Evolutionary conservation across 2,888 invertebrate species (phyloP).

Genomic region (Drosophila quinaria): DNA sequence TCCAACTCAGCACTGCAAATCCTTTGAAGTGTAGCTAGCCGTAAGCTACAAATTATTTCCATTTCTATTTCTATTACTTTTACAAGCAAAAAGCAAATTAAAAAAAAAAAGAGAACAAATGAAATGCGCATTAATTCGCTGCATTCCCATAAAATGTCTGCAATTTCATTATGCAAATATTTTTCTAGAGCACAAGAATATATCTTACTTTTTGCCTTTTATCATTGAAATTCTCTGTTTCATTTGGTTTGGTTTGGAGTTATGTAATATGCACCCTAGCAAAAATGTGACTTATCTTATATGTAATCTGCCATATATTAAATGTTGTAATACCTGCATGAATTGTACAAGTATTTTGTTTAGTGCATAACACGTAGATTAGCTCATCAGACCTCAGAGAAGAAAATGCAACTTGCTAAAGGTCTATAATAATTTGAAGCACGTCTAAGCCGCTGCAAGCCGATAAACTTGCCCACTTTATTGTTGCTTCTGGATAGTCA

Average conservation of each 20-base stretch:
- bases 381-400: constrained; percentile 17
- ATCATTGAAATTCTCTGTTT: constrained; percentile 11
- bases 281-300: constrained; percentile 21
- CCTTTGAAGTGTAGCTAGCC: constrained; percentile 30
- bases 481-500: constrained; percentile 49
- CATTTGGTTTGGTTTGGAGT: constrained; percentile 1
- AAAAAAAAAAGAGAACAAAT: constrained; percentile 20
- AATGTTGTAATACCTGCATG: constrained; percentile 24
- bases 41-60: constrained; percentile 25
- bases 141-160: constrained; percentile 29
- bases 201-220: constrained; percentile 12
- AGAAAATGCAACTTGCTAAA: constrained; percentile 23
- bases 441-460: constrained; percentile 62
- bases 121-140: constrained; percentile 28
- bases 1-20: constrained; percentile 40
- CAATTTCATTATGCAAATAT: constrained; percentile 54
- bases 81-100: background rate
- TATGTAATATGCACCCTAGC: background rate
- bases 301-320: constrained; percentile 1
- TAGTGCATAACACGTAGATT: constrained; percentile 1
- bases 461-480: constrained; percentile 59
- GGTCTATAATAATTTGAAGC: constrained; percentile 67
- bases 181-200: constrained; percentile 49
- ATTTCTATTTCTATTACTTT: constrained; percentile 20
- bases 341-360: constrained; percentile 20